Evolutionary conservation across 2,113 vertebrate genomes (phyloP).

Genomic region (Sinocyclocheilus anshuiensis): DNA sequence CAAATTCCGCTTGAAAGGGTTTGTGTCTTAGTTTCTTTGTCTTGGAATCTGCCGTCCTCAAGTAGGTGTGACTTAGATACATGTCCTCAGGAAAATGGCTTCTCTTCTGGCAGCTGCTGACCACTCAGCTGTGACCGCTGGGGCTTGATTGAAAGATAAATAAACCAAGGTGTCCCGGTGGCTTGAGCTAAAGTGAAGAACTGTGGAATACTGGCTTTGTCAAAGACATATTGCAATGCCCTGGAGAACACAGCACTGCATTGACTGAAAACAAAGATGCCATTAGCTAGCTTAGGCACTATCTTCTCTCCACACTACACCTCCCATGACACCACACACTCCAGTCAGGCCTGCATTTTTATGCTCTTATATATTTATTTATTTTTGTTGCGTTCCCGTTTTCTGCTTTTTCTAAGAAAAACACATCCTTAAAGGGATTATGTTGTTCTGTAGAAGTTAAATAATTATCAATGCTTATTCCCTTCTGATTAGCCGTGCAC

Average conservation of each 20-base stretch:
- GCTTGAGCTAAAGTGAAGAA: conserved; percentile 69
- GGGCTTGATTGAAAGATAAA: conserved; percentile 67
- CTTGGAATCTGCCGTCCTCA: conserved; percentile 61
- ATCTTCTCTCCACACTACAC: conserved; percentile 79
- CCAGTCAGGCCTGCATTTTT: conserved; percentile 83
- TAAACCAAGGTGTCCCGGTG: conserved; percentile 58
- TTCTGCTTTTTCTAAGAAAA: conserved; percentile 69
- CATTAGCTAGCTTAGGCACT: conserved; percentile 82
- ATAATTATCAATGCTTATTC: conserved; percentile 72
- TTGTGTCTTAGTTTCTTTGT: conserved; percentile 66
- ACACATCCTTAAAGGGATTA: conserved; percentile 98
- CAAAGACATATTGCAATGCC: conserved; percentile 72
- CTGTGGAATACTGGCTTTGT: conserved; percentile 72
- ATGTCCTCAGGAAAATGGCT: conserved; percentile 61
- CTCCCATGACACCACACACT: conserved; percentile 88
- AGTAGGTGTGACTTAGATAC: conserved; percentile 55
- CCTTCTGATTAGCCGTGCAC: conserved; percentile 60
- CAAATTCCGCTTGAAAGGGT: conserved; percentile 72
- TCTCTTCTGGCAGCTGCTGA: conserved; percentile 39
- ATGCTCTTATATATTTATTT: conserved; percentile 62
- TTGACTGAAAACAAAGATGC: conserved; percentile 80
- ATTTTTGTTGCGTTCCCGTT: conserved; percentile 71
- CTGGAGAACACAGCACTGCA: conserved; percentile 70
- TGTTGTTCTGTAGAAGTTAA: conserved; percentile 86
- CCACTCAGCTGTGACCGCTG: conserved; percentile 49